Evolutionary conservation across 2,113 vertebrate species (phyloP).

Genomic region (Pollimyrus isidori): DNA sequence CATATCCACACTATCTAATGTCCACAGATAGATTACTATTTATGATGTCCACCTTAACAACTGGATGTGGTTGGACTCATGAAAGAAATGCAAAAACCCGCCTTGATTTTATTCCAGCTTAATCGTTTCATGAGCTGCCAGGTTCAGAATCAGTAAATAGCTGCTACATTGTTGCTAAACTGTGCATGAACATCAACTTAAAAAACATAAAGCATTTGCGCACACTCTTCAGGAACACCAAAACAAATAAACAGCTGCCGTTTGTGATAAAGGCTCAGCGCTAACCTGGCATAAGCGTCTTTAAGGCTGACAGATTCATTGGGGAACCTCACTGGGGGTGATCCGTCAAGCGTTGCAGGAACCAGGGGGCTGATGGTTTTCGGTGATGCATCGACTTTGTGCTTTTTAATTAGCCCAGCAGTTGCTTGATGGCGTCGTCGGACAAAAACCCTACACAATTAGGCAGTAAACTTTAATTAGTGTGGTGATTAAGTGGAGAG

Average conservation of each 20-base stretch:
- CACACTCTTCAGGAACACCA: neutral
- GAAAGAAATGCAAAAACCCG: neutral
- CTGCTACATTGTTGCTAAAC: neutral
- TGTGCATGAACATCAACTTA: neutral
- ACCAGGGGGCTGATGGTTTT: neutral
- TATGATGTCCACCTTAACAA: neutral
- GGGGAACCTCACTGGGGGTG: neutral
- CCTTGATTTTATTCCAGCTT: neutral
- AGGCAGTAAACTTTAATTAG: slow-evolving; percentile 23
- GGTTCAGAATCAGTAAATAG: neutral
- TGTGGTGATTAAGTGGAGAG: neutral
- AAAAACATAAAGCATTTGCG: neutral
- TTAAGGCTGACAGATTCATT: neutral
- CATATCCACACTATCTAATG: neutral
- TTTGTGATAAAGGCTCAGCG: neutral
- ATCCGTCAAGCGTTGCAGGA: slow-evolving; percentile 12
- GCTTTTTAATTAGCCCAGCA: slow-evolving; percentile 19
- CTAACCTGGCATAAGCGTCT: neutral
- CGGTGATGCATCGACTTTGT: slow-evolving; percentile 4
- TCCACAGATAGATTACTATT: neutral
- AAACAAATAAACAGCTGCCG: neutral
- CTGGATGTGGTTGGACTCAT: neutral
- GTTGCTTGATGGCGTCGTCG: slow-evolving; percentile 1
- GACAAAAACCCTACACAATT: slow-evolving; percentile 14
- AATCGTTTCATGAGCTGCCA: neutral